Evolutionary conservation across 2,113 vertebrate species (phyloP), one percentile per base, ranked within the genome.

Genomic region (Paralichthys olivaceus): DNA sequence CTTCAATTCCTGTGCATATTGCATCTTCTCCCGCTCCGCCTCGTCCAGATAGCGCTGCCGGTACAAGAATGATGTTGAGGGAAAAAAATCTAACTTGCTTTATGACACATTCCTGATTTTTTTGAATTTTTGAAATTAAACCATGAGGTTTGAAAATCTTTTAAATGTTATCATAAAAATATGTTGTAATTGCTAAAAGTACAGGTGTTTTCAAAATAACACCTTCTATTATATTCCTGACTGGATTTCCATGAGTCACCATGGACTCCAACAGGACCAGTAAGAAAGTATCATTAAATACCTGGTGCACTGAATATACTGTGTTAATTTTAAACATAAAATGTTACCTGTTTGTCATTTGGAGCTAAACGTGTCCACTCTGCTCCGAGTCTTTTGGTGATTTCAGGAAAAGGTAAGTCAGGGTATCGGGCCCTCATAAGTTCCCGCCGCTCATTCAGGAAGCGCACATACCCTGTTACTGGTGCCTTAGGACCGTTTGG

Each of bases 401-500:
- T 99, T 94, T 99, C 98, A 0, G 98, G 98, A 56, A 99, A 99
- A 54, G 98, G 97, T 74, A 99, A 91, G 75, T 99, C 97, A 0
- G 97, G 98, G 54, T 97, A 96, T 72, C 95, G 94, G 0, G 94
- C 96, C 32, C 98, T 95, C 83, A 99, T 99, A 71, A 96, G 96
- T 90, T 99, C 97, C 0, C 98, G 94, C 0, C 97, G 93, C 86
- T 98, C 97, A 0, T 99, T 99, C 73, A 99, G 93, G 73, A 99
- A 99, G 25, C 97, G 95, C 23, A 99, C 97, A 0, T 98, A 99
- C 61, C 98, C 97, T 0, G 97, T 99, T 47, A 99, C 96, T 0
- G 98, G 98, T 2, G 98, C 97, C 80, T 99, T 99, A n/a, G 98
- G 98, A 8, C 97, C 97, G 0, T 98, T 98, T 2, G 97, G 98